phyloP scores from a whole-genome alignment of 2,797 vertebrate genomes.

The Lerista edwardsae region DNA sequence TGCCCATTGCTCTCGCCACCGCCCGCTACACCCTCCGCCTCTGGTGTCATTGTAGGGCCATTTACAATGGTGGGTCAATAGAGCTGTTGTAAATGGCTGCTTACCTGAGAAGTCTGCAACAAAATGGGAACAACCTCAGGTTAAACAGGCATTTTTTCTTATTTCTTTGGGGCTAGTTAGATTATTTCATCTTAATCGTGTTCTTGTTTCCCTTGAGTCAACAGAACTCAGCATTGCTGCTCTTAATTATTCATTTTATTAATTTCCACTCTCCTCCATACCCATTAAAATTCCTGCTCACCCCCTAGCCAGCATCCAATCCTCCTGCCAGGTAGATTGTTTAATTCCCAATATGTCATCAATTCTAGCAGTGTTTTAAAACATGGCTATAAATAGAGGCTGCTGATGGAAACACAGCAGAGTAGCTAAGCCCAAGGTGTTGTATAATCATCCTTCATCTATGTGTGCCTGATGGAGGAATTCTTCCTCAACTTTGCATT shows the following conservation, averaged over 20 bases:
- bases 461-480: background rate
- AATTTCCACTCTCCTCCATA: background rate
- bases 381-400: constrained; percentile 4
- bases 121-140: background rate
- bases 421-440: constrained; percentile 7
- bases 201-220: background rate
- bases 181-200: background rate
- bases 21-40: too few species aligned
- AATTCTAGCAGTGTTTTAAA: background rate
- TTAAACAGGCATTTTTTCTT: background rate
- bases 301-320: background rate
- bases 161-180: background rate
- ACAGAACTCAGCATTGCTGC: background rate
- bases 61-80: too few species aligned
- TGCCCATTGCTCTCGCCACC: too few species aligned
- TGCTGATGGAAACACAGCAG: constrained; percentile 13
- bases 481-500: background rate
- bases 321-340: background rate
- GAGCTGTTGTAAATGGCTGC: too few species aligned
- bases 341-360: background rate
- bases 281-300: background rate
- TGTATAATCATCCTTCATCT: background rate
- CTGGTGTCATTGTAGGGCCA: too few species aligned
- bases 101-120: background rate
- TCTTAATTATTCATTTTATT: background rate